Conservation (phyloP, 2,113 vertebrate genomes). For the Plecturocebus donacophilus region DNA sequence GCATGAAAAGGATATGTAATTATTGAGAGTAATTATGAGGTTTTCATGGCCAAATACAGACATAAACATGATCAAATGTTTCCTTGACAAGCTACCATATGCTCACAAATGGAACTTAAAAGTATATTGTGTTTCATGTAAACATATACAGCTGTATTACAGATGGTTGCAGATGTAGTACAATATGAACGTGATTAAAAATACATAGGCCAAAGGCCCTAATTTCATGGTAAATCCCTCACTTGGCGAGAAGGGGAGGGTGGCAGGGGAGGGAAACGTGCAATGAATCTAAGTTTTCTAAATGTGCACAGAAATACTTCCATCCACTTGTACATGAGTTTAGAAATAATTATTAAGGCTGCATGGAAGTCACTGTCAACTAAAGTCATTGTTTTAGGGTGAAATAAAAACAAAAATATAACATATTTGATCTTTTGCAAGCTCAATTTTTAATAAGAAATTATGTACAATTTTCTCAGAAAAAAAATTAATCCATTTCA, state of each 20-base stretch:
- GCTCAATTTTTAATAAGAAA: conserved; percentile 36
- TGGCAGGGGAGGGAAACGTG: background rate
- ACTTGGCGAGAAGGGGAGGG: background rate
- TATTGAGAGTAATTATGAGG: background rate
- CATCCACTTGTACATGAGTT: background rate
- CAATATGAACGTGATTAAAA: background rate
- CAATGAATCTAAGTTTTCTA: background rate
- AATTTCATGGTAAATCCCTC: conserved; percentile 7
- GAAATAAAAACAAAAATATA: background rate
- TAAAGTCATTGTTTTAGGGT: background rate
- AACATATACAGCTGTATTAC: background rate
- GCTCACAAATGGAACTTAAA: conserved; percentile 29
- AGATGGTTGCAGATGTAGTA: background rate
- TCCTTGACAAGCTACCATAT: conserved; percentile 7
- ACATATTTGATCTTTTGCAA: background rate
- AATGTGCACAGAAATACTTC: background rate
- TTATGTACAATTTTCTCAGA: conserved; percentile 42
- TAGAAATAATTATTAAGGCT: conserved; percentile 18
- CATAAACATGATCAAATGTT: background rate
- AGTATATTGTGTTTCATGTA: background rate
- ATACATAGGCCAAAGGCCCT: background rate
- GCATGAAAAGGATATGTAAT: background rate
- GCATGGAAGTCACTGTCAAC: background rate
- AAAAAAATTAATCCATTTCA: conserved; percentile 58
- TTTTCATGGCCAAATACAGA: background rate